These are phyloP conservation scores for Pentalonia nigronervosa DNA, from an alignment of 1,140 invertebrate species.

Conservation along the genomic window DNA sequence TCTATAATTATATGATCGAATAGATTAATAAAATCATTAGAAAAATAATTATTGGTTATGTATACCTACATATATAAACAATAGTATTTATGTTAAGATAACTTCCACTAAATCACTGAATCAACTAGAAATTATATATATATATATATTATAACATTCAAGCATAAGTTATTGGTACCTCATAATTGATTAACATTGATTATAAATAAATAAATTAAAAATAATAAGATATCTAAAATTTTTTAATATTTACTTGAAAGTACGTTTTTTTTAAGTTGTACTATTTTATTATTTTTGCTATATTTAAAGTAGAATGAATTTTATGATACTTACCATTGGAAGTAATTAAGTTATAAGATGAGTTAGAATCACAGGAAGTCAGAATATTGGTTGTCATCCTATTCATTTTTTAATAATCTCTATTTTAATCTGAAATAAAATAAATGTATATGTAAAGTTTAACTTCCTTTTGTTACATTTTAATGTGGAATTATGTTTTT, in stretches of 20 bases:
- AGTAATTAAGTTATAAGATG: conserved; percentile 37
- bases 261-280: not conserved
- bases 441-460: not conserved
- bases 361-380: not conserved
- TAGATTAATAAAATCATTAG: not conserved
- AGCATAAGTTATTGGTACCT: not conserved
- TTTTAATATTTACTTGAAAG: not conserved
- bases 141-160: not conserved
- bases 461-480: not conserved
- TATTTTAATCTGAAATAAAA: conserved; percentile 25
- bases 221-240: not conserved
- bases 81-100: too few species aligned
- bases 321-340: conserved; percentile 33
- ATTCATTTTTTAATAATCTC: not conserved
- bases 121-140: not conserved
- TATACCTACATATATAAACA: too few species aligned
- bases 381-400: conserved; percentile 15
- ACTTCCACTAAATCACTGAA: not conserved
- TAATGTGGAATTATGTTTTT: not conserved
- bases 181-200: not conserved
- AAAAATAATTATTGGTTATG: too few species aligned
- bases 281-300: not conserved
- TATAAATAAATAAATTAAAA: not conserved
- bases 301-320: not conserved
- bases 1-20: too few species aligned